These are phyloP conservation scores for Galbula dea DNA, from an alignment of 2,113 vertebrate species.

Conservation along the genomic window DNA sequence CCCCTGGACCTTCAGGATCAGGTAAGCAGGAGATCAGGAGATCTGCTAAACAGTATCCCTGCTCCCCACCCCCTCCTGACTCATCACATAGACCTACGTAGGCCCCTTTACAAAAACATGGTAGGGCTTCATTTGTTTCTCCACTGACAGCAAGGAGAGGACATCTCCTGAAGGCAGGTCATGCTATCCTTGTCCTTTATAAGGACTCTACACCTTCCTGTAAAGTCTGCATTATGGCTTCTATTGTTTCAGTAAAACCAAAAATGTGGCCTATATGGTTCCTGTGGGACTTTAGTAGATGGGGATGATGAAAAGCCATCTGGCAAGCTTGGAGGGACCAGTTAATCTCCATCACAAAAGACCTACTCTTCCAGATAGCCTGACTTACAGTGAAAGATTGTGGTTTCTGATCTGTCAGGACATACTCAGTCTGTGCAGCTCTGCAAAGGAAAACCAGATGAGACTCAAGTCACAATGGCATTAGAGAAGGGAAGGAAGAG, in stretches of 20 bases:
- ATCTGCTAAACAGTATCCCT: not conserved
- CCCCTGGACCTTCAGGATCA: conserved; percentile 82
- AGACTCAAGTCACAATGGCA: not conserved
- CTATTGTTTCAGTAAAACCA: not conserved
- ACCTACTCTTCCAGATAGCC: not conserved
- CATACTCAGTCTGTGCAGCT: not conserved
- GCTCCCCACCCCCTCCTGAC: not conserved
- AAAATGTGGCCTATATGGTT: not conserved
- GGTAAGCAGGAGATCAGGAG: conserved; percentile 71
- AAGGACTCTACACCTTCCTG: not conserved
- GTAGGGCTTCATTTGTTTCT: not conserved
- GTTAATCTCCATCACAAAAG: not conserved
- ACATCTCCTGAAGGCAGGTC: not conserved
- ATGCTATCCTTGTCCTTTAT: not conserved
- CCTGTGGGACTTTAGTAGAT: not conserved
- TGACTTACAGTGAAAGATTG: not conserved
- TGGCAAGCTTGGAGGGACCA: not conserved
- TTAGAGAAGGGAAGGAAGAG: not conserved
- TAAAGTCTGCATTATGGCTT: not conserved
- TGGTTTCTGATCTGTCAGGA: not conserved
- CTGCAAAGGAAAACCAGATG: not conserved
- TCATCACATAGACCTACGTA: accelerated
- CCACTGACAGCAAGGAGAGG: not conserved
- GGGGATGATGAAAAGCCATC: not conserved
- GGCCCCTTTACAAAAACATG: not conserved